Evolutionary conservation across 2,113 vertebrate species (phyloP).

Genomic region (Neogale vison): DNA sequence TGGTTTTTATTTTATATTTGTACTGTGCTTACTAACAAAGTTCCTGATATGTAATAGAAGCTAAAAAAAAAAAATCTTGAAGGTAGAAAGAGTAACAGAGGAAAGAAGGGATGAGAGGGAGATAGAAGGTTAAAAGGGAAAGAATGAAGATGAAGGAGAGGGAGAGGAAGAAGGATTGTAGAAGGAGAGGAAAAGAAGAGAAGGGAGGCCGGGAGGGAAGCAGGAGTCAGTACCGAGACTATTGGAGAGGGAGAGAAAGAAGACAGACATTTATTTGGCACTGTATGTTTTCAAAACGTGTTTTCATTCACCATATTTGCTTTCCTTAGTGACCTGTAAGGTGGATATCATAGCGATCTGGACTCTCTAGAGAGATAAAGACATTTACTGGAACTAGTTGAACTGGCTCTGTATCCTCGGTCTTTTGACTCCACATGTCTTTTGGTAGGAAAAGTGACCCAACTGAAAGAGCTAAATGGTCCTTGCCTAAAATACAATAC

Average conservation of each 20-base stretch:
- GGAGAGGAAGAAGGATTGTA: not conserved
- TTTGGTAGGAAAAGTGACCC: not conserved
- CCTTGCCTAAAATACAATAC: not conserved
- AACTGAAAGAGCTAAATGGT: not conserved
- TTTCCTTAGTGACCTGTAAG: not conserved
- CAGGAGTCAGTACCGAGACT: not conserved
- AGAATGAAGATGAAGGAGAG: no score
- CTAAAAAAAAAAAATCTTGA: not conserved
- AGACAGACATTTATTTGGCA: not conserved
- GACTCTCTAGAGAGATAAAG: not conserved
- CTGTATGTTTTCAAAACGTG: not conserved
- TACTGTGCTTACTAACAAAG: not conserved
- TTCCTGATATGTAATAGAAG: not conserved
- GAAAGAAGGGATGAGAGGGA: not conserved
- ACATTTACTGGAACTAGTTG: not conserved
- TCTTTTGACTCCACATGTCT: not conserved
- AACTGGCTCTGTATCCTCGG: not conserved
- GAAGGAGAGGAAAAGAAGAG: no score
- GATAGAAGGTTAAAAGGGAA: not conserved
- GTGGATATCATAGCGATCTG: not conserved
- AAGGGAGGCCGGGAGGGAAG: accelerated
- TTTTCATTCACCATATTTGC: not conserved
- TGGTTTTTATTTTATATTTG: not conserved
- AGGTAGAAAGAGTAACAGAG: not conserved
- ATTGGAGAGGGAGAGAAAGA: not conserved